Evolutionary conservation across 2,797 vertebrate genomes (phyloP).

Genomic region (Enteromius treurensis): DNA sequence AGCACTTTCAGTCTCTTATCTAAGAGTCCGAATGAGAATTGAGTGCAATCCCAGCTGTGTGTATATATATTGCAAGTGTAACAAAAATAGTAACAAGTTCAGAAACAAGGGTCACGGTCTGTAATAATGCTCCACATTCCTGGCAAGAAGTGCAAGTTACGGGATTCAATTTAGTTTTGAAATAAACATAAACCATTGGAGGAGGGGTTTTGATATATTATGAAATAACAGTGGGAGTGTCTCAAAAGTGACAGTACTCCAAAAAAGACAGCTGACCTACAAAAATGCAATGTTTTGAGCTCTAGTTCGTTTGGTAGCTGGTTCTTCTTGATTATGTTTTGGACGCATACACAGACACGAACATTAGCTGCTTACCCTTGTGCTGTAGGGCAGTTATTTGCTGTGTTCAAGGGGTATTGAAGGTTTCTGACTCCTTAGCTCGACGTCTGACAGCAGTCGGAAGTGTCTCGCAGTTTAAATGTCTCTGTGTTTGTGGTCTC

Average conservation of each 20-base stretch:
- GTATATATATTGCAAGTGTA: background rate
- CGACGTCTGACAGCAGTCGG: conserved; percentile 1
- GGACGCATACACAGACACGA: background rate
- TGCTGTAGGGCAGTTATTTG: background rate
- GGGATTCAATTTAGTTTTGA: background rate
- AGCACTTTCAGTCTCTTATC: background rate
- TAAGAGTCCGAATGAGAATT: background rate
- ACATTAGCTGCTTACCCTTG: conserved; percentile 27
- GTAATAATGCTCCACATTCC: background rate
- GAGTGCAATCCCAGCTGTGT: conserved; percentile 15
- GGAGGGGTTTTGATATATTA: background rate
- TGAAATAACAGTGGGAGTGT: conserved; percentile 3
- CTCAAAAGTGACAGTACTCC: background rate
- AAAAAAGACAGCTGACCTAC: too few species aligned
- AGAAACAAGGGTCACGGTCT: background rate
- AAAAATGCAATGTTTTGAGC: background rate
- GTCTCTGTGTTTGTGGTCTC: conserved; percentile 6
- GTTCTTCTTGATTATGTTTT: background rate
- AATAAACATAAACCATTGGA: background rate
- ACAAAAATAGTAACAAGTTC: conserved; percentile 36
- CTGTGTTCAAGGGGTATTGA: background rate
- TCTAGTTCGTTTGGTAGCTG: too few species aligned
- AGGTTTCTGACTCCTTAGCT: background rate
- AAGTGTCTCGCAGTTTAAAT: conserved; percentile 27
- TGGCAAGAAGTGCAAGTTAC: too few species aligned